phyloP scores from a whole-genome alignment of 1,140 invertebrate species.

The Akabosia matsudoensis region DNA sequence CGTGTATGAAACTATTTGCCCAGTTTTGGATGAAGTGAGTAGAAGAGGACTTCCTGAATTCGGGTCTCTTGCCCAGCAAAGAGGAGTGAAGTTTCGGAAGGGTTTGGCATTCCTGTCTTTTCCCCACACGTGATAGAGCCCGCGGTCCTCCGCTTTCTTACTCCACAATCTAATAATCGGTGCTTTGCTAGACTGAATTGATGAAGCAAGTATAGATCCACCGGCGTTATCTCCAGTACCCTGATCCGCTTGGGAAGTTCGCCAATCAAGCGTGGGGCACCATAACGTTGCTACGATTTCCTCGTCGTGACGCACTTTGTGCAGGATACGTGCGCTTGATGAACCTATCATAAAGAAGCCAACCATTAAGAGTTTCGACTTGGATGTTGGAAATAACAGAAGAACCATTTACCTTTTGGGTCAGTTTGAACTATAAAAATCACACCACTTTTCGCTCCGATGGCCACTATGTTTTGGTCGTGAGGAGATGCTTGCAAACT shows the following conservation, averaged over 20 bases:
- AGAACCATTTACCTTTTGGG: conserved; percentile 32
- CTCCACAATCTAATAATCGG: conserved; percentile 39
- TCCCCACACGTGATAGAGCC: conserved; percentile 25
- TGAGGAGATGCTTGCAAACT: conserved; percentile 38
- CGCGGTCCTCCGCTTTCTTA: conserved; percentile 36
- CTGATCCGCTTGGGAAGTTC: not conserved
- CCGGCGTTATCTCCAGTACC: not conserved
- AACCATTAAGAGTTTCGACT: no score
- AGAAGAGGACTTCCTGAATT: conserved; percentile 6
- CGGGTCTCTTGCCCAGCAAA: conserved; percentile 31
- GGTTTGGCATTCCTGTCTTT: conserved; percentile 7
- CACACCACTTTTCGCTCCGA: conserved; percentile 37
- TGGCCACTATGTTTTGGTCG: conserved; percentile 41
- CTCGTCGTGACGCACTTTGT: conserved; percentile 40
- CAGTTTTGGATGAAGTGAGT: not conserved
- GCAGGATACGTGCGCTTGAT: conserved; percentile 25
- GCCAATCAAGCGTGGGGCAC: conserved; percentile 33
- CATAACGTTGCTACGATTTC: conserved; percentile 32
- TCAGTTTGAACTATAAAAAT: conserved; percentile 36
- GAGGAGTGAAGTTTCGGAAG: conserved; percentile 23
- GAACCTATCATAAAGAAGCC: no score
- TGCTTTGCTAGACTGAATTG: conserved; percentile 27
- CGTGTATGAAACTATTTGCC: conserved; percentile 28
- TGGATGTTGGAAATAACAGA: not conserved
- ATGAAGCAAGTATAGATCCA: conserved; percentile 29